Evolutionary conservation across 2,113 vertebrate genomes (phyloP), one percentile per base, ranked within the genome.

Genomic region (Sinocyclocheilus grahami): DNA sequence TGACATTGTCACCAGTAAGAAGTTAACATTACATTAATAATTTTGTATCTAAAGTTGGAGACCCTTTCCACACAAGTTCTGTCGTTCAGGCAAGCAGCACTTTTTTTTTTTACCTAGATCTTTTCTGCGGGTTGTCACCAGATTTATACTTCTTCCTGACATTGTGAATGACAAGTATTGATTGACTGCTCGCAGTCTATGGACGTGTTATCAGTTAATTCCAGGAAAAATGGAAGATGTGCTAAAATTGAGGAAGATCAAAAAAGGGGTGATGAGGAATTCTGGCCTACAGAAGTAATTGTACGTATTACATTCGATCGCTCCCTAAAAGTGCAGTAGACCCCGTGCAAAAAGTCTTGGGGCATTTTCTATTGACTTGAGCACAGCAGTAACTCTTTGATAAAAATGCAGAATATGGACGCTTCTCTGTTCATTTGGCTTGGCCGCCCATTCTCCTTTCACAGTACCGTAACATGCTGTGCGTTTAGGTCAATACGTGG

Each of bases 21-120:
- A 62, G 22, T n/a, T 62, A 62, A 95, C 91, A 92, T 95, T 92
- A 92, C 94, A 96, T 95, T 93, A 95, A 95, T 94, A 96, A 95
- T 95, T 95, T 93, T 94, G 94, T 94, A 94, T 88, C 92, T 94
- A 95, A 94, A 94, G 94, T 94, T 93, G 91, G 77, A 88, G 87
- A 87, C 84, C 86, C 85, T 92, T 90, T 86, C 88, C 4, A 58
- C 82, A 71, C 62, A 82, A 72, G 94, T 93, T 92, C 95, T 93
- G 90, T 22, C 63, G 53, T 72, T 82, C 27, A 58, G 27, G 14
- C 33, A 74, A 39, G 13, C 67, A 39, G 14, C 60, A 53, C 55
- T 58, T 22, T 60, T 51, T 51, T 37, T 39, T 62, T 78, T 53
- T 82, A 42, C 24, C 16, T 82, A 60, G 60, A 78, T n/a, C 58